Evolutionary conservation across 2,797 vertebrate species (phyloP).

Genomic region (Periophthalmus magnuspinnatus): DNA sequence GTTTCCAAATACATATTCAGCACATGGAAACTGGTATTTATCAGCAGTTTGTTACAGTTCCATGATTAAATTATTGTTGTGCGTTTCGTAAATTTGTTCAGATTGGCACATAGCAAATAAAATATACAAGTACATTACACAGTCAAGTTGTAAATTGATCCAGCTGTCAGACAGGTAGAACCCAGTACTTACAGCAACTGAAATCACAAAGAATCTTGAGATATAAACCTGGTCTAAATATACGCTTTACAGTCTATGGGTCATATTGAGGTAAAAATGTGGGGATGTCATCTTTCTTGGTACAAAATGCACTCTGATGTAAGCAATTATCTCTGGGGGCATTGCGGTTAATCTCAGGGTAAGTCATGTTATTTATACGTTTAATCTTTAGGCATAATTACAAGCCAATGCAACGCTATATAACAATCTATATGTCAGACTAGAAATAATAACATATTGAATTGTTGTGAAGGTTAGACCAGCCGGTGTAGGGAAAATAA

Average conservation of each 20-base stretch:
- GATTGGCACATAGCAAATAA: no score
- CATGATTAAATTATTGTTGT: no score
- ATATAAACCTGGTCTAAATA: not conserved
- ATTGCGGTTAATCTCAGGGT: slow-evolving; percentile 8
- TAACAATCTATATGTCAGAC: not conserved
- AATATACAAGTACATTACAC: no score
- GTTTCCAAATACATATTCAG: no score
- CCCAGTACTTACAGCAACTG: not conserved
- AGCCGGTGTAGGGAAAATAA: slow-evolving; percentile 11
- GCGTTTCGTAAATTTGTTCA: not conserved
- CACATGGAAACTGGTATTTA: no score
- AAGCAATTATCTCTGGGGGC: not conserved
- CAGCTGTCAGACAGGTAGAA: no score
- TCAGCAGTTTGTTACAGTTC: no score
- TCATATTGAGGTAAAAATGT: not conserved
- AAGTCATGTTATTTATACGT: not conserved
- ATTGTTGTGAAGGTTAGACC: not conserved
- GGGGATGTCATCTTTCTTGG: not conserved
- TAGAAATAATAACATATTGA: not conserved
- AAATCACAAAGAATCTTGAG: not conserved
- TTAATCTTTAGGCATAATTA: not conserved
- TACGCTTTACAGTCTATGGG: not conserved
- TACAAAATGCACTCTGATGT: slow-evolving; percentile 5
- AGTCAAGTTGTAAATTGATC: no score
- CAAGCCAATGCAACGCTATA: not conserved